phyloP scores from a whole-genome alignment of 2,113 vertebrate species.

The Taxidea taxus region DNA sequence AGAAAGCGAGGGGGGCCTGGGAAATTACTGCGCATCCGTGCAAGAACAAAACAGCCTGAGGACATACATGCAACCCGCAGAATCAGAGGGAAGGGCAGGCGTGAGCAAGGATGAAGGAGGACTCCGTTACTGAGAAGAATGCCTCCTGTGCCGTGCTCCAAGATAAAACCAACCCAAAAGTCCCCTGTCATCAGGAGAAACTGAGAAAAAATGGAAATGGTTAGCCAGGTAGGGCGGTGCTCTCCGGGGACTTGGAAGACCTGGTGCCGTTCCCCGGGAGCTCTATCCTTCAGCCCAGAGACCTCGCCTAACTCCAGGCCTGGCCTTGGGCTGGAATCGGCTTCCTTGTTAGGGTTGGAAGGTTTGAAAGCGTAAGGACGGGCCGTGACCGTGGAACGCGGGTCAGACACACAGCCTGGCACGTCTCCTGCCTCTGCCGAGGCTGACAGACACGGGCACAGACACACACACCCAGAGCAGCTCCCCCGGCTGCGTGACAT shows the following conservation, averaged over 20 bases:
- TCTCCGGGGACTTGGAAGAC: rapidly evolving
- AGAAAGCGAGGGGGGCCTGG: neutral
- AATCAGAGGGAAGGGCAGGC: neutral
- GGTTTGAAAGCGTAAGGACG: rapidly evolving
- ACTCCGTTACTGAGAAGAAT: neutral
- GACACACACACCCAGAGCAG: neutral
- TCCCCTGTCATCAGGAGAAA: neutral
- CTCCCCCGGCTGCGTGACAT: neutral
- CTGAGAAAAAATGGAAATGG: rapidly evolving
- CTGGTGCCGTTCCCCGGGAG: too few relatives aligned
- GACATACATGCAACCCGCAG: neutral
- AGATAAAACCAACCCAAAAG: neutral
- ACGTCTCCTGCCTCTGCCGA: rapidly evolving
- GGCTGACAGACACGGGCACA: too few relatives aligned
- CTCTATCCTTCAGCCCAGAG: neutral
- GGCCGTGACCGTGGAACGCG: rapidly evolving
- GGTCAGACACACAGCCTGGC: rapidly evolving
- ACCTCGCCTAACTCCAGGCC: rapidly evolving
- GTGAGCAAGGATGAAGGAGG: neutral
- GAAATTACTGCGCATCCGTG: neutral
- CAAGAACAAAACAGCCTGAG: neutral
- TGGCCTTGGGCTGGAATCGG: neutral
- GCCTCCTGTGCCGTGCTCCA: neutral
- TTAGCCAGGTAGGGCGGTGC: rapidly evolving
- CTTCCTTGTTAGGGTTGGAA: neutral